These are phyloP conservation scores for Caenorhabditis sp. DNA, from an alignment of 2,888 invertebrate genomes.

Conservation along the genomic window DNA sequence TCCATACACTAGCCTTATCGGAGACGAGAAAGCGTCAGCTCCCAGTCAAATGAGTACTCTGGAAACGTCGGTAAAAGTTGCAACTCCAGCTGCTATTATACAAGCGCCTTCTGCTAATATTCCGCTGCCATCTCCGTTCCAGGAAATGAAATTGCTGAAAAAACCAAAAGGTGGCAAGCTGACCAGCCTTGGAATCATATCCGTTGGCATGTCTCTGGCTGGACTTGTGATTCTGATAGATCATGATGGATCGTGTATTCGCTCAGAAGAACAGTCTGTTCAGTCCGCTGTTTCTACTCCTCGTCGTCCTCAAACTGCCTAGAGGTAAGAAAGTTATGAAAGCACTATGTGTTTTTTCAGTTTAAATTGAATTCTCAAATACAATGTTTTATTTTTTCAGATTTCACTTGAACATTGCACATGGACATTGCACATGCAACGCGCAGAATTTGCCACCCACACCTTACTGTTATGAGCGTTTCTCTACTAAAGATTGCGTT, in stretches of 20 bases:
- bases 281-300: background rate
- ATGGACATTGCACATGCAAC: too few species aligned
- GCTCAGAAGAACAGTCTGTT: background rate
- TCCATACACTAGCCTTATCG: conserved; percentile 26
- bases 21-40: background rate
- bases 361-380: too few species aligned
- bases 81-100: background rate
- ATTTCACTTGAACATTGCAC: too few species aligned
- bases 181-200: conserved; percentile 22
- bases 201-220: conserved; percentile 22
- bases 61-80: background rate
- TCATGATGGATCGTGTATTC: background rate
- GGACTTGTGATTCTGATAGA: conserved; percentile 22
- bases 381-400: too few species aligned
- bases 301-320: background rate
- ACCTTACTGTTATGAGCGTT: too few species aligned
- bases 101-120: background rate
- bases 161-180: conserved; percentile 15
- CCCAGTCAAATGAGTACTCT: background rate
- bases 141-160: conserved; percentile 6
- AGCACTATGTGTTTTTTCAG: too few species aligned
- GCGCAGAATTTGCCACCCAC: too few species aligned
- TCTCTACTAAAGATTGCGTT: too few species aligned
- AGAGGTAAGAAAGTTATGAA: background rate
- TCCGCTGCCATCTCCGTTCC: conserved; percentile 23